Conservation (phyloP, 2,113 vertebrate species). For the Girardinichthys multiradiatus region DNA sequence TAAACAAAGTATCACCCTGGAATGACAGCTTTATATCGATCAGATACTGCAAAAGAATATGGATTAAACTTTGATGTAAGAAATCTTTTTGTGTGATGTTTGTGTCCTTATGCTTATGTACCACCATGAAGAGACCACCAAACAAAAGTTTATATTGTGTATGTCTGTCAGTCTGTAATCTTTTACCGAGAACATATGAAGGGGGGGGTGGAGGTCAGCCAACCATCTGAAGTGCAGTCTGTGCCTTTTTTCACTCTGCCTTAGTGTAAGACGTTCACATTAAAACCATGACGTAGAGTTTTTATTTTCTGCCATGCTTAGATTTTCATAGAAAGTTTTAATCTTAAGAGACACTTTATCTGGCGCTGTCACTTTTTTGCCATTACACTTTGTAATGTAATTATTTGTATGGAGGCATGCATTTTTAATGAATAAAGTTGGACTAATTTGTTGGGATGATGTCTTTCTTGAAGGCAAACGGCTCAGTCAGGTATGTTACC, state of each 20-base stretch:
- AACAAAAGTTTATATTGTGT: neutral
- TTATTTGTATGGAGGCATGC: conserved; percentile 46
- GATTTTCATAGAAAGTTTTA: conserved; percentile 38
- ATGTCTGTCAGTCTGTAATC: conserved; percentile 4
- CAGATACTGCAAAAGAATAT: conserved; percentile 14
- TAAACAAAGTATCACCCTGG: conserved; percentile 1
- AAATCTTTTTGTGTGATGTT: conserved; percentile 5
- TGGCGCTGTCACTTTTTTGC: conserved; percentile 42
- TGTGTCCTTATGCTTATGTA: conserved; percentile 31
- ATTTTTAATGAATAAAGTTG: conserved; percentile 76
- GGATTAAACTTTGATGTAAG: conserved; percentile 6
- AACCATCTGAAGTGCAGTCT: conserved; percentile 17
- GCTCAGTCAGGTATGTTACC: neutral
- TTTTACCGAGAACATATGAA: neutral
- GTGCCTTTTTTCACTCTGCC: conserved; percentile 71
- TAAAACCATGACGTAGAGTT: conserved; percentile 14
- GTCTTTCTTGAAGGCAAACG: neutral
- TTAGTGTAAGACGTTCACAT: conserved; percentile 44
- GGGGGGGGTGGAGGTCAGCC: neutral
- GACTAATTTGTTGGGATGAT: conserved; percentile 32
- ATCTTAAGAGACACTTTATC: conserved; percentile 38
- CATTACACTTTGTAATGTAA: conserved; percentile 62
- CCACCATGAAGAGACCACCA: conserved; percentile 12
- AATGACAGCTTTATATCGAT: conserved; percentile 28
- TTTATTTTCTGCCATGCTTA: conserved; percentile 13